A percentile compares a stretch with the other conserved stretches of the same genome.
These are phyloP conservation scores for human DNA, from an alignment of 2,113 vertebrate species.

Conservation along the genomic window GRCh38 chr11:92100501-92101000, in stretches of 20 bases:
- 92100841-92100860: neutral
- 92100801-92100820: neutral
- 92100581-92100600: fast-evolving
- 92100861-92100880: neutral
- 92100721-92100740: neutral
- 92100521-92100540: neutral
- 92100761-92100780: neutral
- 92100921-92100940: neutral
- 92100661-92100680: neutral
- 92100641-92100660: neutral
- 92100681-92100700: neutral
- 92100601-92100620: neutral
- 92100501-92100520: neutral
- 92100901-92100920: neutral
- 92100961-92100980: neutral
- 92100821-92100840: neutral
- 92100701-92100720: neutral
- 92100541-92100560: neutral
- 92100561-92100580: neutral
- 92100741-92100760: neutral
- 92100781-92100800: neutral
- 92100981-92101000: neutral
- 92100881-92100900: neutral
- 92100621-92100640: neutral
- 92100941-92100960: neutral